Evolutionary conservation across 2,888 invertebrate genomes (phyloP), one percentile per base, ranked within the genome.

Genomic region (Drosophila prostipennis): DNA sequence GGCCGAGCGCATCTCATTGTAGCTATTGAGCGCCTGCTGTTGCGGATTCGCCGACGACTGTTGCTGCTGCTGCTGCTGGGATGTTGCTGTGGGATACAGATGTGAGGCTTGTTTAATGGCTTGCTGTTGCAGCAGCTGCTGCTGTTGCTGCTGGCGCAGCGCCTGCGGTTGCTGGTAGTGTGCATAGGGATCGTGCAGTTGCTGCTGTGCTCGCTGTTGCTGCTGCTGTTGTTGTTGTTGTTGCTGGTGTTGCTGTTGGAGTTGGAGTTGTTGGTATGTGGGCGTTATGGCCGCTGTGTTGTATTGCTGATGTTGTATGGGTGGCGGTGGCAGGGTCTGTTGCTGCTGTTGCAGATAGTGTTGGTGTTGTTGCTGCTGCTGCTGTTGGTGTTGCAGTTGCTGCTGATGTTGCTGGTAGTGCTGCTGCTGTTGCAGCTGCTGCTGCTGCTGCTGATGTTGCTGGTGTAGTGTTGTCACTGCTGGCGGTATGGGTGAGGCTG

Each of bases 221-320:
- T 68, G 74, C 7, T 79, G 82, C 36, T 80, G 84, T 58, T 67
- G 87, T 56, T 77, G 89, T 11, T 75, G 89, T 53, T 79, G 85
- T 55, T 78, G 85, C 49, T 74, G 78, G 49, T 77, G 87, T 67
- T 83, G 87, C 67, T 87, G 83, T 69, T 86, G 83, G 72, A 86
- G 83, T 69, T 84, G 84, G 19, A 19, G 19, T 19, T 19, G 19
- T 79, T 90, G 91, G 87, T 83, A 90, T 81, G 89, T 91, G 58
- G 91, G 80, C 72, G 90, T 88, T 74, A 91, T 90, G 60, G 90
- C 89, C 72, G 90, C 89, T 83, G 92, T 77, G 59, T 92, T 92
- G 74, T 92, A 92, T 79, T 91, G 93, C 68, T 92, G 92, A 76
- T 91, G 91, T 84, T 90, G 90, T 83, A 90, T 89, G 70, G 89